phyloP scores from a whole-genome alignment of 2,797 vertebrate genomes.

The Arrhamphus sclerolepis region DNA sequence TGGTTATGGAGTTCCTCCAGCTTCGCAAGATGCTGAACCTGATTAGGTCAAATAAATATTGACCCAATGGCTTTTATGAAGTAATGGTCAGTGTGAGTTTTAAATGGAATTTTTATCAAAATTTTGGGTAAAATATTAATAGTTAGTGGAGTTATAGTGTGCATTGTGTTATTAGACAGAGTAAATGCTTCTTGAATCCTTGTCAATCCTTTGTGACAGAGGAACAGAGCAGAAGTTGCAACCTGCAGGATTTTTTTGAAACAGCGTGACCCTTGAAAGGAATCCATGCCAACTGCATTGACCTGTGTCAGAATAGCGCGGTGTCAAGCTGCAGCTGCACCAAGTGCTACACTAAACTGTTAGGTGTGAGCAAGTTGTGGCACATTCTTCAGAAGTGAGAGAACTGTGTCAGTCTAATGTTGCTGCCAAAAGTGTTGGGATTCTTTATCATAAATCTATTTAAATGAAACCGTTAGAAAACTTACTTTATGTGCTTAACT shows the following conservation, averaged over 20 bases:
- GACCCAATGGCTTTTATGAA: background rate
- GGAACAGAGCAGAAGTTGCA: conserved; percentile 38
- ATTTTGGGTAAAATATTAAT: background rate
- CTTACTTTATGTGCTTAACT: conserved; percentile 32
- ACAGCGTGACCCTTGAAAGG: conserved; percentile 50
- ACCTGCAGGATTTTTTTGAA: conserved; percentile 40
- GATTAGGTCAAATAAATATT: no score
- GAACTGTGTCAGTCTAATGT: conserved; percentile 22
- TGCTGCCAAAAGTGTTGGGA: background rate
- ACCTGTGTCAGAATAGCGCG: conserved; percentile 63
- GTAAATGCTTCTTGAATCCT: conserved; percentile 6
- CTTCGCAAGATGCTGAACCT: conserved; percentile 26
- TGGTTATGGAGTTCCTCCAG: conserved; percentile 14
- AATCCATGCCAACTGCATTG: conserved; percentile 53
- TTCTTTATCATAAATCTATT: conserved; percentile 1
- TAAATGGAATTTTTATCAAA: background rate
- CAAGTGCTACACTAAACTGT: conserved; percentile 9
- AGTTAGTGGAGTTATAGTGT: background rate
- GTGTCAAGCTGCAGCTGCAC: conserved; percentile 59
- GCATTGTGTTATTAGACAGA: background rate
- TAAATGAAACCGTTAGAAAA: conserved; percentile 8
- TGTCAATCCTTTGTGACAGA: conserved; percentile 6
- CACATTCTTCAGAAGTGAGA: conserved; percentile 2
- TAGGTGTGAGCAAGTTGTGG: conserved; percentile 14
- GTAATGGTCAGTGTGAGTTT: background rate